Percentiles rank a stretch among this genome's conserved stretches.
These are phyloP conservation scores for Clivina fossor DNA, from an alignment of 2,888 invertebrate species.

Conservation along the genomic window DNA sequence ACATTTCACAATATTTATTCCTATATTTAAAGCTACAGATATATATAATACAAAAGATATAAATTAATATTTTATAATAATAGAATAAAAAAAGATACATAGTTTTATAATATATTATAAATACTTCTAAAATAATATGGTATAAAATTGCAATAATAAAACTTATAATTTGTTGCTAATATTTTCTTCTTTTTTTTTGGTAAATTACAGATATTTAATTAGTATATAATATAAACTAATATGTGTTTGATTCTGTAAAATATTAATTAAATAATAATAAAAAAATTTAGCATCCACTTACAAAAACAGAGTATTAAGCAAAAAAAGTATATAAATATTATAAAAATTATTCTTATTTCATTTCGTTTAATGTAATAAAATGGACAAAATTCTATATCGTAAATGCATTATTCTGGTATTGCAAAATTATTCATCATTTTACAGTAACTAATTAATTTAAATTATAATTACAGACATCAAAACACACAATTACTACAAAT, in stretches of 20 bases:
- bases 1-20: constrained; percentile 31
- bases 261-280: constrained; percentile 10
- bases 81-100: constrained; percentile 9
- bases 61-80: constrained; percentile 26
- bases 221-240: constrained; percentile 4
- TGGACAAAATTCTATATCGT: constrained; percentile 37
- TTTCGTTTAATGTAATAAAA: constrained; percentile 1
- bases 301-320: constrained; percentile 1
- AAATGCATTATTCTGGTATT: constrained; percentile 47
- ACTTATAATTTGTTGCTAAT: constrained; percentile 21
- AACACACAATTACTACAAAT: constrained; percentile 26
- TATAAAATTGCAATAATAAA: constrained; percentile 11
- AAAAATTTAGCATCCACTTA: constrained; percentile 10
- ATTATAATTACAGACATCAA: constrained; percentile 27
- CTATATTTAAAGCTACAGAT: constrained; percentile 33
- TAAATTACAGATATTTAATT: constrained; percentile 18
- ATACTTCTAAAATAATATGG: constrained; percentile 11
- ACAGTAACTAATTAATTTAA: constrained; percentile 7
- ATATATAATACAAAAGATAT: constrained; percentile 35
- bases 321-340: background rate
- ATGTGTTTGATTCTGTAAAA: constrained; percentile 8
- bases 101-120: constrained; percentile 13
- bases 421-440: constrained; percentile 21
- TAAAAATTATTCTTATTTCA: background rate
- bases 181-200: constrained; percentile 15